Conservation (phyloP, 2,888 invertebrate species). For the Oligia latruncula region DNA sequence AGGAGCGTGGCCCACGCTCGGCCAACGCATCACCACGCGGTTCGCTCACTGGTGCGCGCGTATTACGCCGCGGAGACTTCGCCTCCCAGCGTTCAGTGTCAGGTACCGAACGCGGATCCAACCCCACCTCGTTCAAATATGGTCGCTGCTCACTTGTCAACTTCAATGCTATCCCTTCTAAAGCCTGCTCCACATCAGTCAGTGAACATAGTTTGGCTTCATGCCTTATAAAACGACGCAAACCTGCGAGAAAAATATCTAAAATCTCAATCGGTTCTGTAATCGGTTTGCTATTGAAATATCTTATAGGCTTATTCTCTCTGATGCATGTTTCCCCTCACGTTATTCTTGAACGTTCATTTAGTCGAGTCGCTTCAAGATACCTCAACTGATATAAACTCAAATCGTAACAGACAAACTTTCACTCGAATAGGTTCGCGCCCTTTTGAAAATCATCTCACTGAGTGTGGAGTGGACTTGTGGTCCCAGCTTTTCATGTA, state of each 20-base stretch:
- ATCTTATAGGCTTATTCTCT: not conserved
- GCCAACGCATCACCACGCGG: conserved; percentile 95
- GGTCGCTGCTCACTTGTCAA: conserved; percentile 67
- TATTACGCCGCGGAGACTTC: conserved; percentile 93
- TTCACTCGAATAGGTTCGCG: not conserved
- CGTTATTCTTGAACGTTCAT: not conserved
- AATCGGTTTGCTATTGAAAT: not conserved
- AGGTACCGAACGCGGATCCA: conserved; percentile 81
- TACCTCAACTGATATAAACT: not conserved
- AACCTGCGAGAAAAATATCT: not conserved
- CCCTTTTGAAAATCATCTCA: conserved; percentile 7
- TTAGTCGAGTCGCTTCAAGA: not conserved
- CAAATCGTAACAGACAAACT: not conserved
- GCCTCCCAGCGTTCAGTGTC: conserved; percentile 94
- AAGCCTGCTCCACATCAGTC: conserved; percentile 41
- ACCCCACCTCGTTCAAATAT: conserved; percentile 45
- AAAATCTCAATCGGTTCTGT: not conserved
- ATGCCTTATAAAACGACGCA: not conserved
- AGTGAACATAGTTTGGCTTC: not conserved
- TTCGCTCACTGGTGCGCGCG: conserved; percentile 93
- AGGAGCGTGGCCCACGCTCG: conserved; percentile 94
- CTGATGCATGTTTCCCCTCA: not conserved
- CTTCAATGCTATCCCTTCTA: conserved; percentile 44
- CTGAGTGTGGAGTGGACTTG: conserved; percentile 44
- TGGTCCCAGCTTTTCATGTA: conserved; percentile 48